phyloP scores from a whole-genome alignment of 2,797 vertebrate species.

The Coregonus suidteri region DNA sequence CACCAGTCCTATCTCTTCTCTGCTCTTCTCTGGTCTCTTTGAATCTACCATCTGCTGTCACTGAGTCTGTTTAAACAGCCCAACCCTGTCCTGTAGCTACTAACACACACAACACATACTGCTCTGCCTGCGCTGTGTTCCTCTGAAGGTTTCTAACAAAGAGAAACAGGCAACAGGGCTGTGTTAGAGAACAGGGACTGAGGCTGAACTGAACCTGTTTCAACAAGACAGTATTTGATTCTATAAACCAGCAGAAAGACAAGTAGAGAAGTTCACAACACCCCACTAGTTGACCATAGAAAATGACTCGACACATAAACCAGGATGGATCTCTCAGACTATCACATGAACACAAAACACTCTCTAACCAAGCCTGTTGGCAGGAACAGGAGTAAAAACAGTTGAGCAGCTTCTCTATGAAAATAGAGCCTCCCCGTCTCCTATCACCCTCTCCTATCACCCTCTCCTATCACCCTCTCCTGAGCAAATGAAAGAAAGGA shows the following conservation, averaged over 20 bases:
- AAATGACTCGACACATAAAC: background rate
- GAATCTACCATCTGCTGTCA: background rate
- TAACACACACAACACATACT: background rate
- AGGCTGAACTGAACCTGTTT: background rate
- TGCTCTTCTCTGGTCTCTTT: background rate
- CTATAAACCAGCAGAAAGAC: too few relatives aligned
- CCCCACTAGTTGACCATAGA: too few relatives aligned
- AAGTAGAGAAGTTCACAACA: too few relatives aligned
- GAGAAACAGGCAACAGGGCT: background rate
- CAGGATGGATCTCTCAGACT: too few relatives aligned
- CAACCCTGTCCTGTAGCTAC: background rate
- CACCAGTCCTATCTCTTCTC: too few relatives aligned
- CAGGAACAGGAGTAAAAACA: conserved; percentile 33
- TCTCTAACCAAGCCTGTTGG: conserved; percentile 1
- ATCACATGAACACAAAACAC: too few relatives aligned
- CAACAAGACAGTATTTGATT: background rate
- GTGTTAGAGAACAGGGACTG: background rate
- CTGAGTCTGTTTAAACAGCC: background rate
- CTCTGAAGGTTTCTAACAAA: conserved; percentile 9
- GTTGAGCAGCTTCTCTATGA: conserved; percentile 9
- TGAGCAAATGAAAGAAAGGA: conserved; percentile 20
- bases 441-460: background rate
- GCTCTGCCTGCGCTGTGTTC: background rate
- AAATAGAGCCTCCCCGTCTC: conserved; percentile 7
- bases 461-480: too few relatives aligned